Evolutionary conservation across 2,113 vertebrate species (phyloP).

Genomic region (Dryoscopus gambensis): DNA sequence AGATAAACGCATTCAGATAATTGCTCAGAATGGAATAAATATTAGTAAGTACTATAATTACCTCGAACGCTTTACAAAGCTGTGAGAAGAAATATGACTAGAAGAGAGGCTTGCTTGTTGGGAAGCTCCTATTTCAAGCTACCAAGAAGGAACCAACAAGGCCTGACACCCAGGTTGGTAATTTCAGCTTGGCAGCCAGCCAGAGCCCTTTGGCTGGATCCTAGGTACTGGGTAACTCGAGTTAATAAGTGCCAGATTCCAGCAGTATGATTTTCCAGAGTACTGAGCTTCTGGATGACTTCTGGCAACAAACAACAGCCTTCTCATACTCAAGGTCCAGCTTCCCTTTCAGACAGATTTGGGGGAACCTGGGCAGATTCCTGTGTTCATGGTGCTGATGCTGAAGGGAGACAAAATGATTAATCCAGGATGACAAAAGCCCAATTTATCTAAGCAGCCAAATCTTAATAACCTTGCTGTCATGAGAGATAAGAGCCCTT

Average conservation of each 20-base stretch:
- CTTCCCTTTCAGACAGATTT: background rate
- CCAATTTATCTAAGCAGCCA: background rate
- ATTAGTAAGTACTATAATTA: conserved; percentile 58
- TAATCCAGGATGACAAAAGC: background rate
- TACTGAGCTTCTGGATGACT: background rate
- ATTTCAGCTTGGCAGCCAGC: conserved; percentile 30
- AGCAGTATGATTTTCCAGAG: background rate
- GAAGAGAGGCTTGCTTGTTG: background rate
- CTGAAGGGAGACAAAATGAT: background rate
- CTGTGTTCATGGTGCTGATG: background rate
- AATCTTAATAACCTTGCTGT: background rate
- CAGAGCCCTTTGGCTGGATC: conserved; percentile 22
- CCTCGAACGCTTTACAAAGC: background rate
- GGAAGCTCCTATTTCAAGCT: conserved; percentile 23
- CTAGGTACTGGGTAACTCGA: conserved; percentile 11
- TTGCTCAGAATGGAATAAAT: conserved; percentile 40
- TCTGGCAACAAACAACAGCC: background rate
- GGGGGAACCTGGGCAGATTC: background rate
- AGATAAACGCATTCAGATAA: conserved; percentile 23
- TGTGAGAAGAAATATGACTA: conserved; percentile 30
- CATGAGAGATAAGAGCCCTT: background rate
- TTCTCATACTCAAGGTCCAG: background rate
- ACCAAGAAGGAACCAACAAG: background rate
- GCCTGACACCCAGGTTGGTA: conserved; percentile 21
- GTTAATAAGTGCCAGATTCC: conserved; percentile 60